phyloP scores from a whole-genome alignment of 23 tunicate genomes.

The Ascidia mentula region DNA sequence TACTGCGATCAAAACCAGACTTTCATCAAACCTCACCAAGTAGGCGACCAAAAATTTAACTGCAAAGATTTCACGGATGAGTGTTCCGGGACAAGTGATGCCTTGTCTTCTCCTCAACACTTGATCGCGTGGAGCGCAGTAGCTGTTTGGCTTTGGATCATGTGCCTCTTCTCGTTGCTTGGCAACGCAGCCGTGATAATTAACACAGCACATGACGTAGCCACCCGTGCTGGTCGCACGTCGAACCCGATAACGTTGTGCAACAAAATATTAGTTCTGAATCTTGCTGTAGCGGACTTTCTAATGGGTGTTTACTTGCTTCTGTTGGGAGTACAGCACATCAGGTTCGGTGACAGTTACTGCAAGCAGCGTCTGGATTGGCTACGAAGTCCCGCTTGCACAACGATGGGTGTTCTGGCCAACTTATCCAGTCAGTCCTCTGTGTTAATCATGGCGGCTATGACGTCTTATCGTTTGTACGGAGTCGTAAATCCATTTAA shows the following conservation, averaged over 20 bases:
- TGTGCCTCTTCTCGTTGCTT: slow-evolving; percentile 34
- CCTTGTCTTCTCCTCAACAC: slow-evolving; percentile 32
- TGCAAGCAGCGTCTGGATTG: slow-evolving; percentile 40
- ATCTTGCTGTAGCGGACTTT: slow-evolving; percentile 64
- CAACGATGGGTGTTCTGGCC: slow-evolving; percentile 42
- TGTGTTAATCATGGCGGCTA: slow-evolving; percentile 60
- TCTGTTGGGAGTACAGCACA: slow-evolving; percentile 12
- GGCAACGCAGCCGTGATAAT: slow-evolving; percentile 53
- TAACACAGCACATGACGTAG: slow-evolving; percentile 30
- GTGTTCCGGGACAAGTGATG: slow-evolving; percentile 13
- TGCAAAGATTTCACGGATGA: slow-evolving; percentile 63
- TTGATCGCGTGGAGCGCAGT: slow-evolving; percentile 22
- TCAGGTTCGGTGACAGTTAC: slow-evolving; percentile 36
- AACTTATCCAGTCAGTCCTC: slow-evolving; percentile 60
- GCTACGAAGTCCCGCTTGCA: slow-evolving; percentile 37
- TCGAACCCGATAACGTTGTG: slow-evolving; percentile 39
- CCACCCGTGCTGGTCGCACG: slow-evolving; percentile 7
- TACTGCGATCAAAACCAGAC: slow-evolving; percentile 36
- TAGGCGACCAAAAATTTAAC: slow-evolving; percentile 41
- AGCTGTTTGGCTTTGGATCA: slow-evolving; percentile 36
- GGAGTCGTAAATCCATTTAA: slow-evolving; percentile 63
- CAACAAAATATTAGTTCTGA: slow-evolving; percentile 64
- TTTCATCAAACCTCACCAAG: slow-evolving; percentile 3
- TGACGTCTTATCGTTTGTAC: slow-evolving; percentile 73
- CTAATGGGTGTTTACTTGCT: slow-evolving; percentile 71